Percentiles rank a stretch among this genome's conserved stretches.
Conservation (phyloP, 1,140 invertebrate genomes). For the Pristionchus pacificus region DNA sequence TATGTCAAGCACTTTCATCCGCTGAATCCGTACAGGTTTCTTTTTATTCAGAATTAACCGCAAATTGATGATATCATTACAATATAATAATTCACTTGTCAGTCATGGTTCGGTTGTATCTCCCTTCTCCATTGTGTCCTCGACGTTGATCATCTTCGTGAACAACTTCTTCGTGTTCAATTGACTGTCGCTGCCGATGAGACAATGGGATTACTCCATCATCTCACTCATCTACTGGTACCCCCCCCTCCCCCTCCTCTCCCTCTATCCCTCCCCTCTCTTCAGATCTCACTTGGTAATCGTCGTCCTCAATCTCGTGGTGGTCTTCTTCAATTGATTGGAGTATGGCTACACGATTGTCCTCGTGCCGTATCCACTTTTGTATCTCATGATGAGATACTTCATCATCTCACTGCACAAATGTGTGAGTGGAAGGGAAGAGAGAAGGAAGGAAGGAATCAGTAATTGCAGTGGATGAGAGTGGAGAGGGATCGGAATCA, state of each 20-base stretch:
- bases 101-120: conserved; percentile 82
- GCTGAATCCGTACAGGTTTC: conserved; percentile 79
- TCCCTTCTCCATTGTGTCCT: conserved; percentile 83
- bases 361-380: conserved; percentile 77
- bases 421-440: too few relatives aligned
- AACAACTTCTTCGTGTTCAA: conserved; percentile 78
- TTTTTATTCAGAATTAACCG: background rate
- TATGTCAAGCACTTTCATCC: conserved; percentile 88
- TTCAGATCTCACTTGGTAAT: conserved; percentile 60
- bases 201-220: conserved; percentile 39
- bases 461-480: conserved; percentile 52
- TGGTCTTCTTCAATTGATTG: conserved; percentile 82
- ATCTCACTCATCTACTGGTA: conserved; percentile 36
- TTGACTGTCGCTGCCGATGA: conserved; percentile 64
- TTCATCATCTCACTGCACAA: conserved; percentile 69
- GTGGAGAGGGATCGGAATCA: conserved; percentile 63
- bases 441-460: too few relatives aligned
- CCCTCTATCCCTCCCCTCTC: conserved; percentile 9
- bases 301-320: conserved; percentile 82
- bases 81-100: conserved; percentile 3
- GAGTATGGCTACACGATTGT: conserved; percentile 82
- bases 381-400: conserved; percentile 75
- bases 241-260: too few relatives aligned
- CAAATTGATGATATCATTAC: conserved; percentile 11
- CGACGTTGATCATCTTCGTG: conserved; percentile 70